These are phyloP conservation scores for human (Homo sapiens) DNA, from an alignment of 2,113 vertebrate genomes.

Conservation along the genomic window GRCh38 chr20:48389501-48390000, in stretches of 20 bases:
- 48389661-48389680: neutral
- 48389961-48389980: neutral
- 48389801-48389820: neutral
- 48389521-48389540: neutral
- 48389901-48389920: neutral
- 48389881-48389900: neutral
- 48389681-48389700: neutral
- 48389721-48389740: neutral
- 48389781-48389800: neutral
- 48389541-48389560: neutral
- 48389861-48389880: neutral
- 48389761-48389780: neutral
- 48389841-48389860: neutral
- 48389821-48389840: neutral
- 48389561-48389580: neutral
- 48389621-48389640: neutral
- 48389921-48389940: neutral
- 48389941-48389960: neutral
- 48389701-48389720: neutral
- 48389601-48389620: neutral
- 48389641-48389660: neutral
- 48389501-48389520: neutral
- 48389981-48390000: neutral
- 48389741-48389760: neutral
- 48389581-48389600: neutral